These are phyloP conservation scores for Ischnus inquisitorius DNA, from an alignment of 2,888 invertebrate species.

Conservation along the genomic window DNA sequence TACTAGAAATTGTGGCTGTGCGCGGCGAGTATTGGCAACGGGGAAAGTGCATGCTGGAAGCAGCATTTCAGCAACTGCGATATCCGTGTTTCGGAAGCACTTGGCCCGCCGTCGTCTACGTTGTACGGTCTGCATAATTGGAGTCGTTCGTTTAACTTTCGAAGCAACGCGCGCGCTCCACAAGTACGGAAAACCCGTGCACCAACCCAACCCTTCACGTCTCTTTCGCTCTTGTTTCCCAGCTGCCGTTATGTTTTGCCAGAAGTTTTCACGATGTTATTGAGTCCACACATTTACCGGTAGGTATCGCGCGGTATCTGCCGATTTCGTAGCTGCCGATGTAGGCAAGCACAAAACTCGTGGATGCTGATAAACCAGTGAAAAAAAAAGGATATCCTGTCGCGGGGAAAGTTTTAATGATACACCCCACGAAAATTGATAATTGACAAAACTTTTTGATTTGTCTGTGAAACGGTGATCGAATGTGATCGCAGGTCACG, in stretches of 20 bases:
- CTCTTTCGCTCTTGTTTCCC: constrained; percentile 21
- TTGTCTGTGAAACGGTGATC: too few species aligned
- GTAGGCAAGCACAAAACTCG: not conserved
- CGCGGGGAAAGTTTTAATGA: not conserved
- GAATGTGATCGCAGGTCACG: too few species aligned
- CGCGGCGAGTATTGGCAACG: constrained; percentile 18
- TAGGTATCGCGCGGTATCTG: constrained; percentile 10
- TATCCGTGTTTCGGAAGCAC: constrained; percentile 47
- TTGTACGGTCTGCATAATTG: constrained; percentile 80
- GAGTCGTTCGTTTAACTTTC: constrained; percentile 81
- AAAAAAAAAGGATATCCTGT: not conserved
- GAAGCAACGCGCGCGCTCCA: constrained; percentile 74
- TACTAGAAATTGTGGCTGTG: constrained; percentile 38
- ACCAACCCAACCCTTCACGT: constrained; percentile 5
- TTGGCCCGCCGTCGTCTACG: constrained; percentile 67
- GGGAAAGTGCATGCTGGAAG: constrained; percentile 38
- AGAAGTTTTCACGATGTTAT: constrained; percentile 11
- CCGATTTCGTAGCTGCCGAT: not conserved
- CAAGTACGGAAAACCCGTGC: not conserved
- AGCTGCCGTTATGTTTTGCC: not conserved
- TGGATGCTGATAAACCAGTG: not conserved
- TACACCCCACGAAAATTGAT: not conserved
- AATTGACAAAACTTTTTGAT: too few species aligned
- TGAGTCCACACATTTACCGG: not conserved
- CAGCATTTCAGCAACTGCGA: constrained; percentile 35